Conservation (phyloP, 2,797 vertebrate species). For the Sus cebifrons region DNA sequence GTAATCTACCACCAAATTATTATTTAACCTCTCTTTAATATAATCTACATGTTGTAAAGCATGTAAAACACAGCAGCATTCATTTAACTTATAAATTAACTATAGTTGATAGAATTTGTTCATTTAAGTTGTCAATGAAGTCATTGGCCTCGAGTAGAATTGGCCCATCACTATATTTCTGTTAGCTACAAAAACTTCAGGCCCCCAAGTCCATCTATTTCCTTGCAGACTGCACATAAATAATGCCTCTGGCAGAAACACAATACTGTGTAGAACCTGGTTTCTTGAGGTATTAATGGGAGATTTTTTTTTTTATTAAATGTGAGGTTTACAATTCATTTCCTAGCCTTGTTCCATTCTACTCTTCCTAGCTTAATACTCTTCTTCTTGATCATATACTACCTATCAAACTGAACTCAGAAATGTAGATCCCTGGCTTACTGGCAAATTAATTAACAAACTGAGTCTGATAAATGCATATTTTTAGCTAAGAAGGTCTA, state of each 20-base stretch:
- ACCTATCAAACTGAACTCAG: neutral
- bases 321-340: neutral
- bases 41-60: neutral
- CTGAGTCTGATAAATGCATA: neutral
- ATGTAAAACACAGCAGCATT: neutral
- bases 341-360: neutral
- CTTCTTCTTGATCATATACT: neutral
- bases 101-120: neutral
- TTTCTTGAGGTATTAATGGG: neutral
- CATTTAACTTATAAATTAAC: conserved; percentile 36
- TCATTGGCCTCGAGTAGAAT: neutral
- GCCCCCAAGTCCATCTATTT: neutral
- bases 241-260: neutral
- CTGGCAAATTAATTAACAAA: neutral
- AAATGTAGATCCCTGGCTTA: neutral
- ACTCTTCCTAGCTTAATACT: neutral
- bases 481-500: conserved; percentile 49
- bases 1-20: neutral
- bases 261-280: neutral
- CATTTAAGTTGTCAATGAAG: conserved; percentile 16
- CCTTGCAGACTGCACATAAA: neutral
- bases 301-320: neutral
- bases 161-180: neutral
- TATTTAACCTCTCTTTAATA: conserved; percentile 16
- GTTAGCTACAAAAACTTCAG: neutral